Conservation (phyloP, 2,888 invertebrate species). For the Thereva nobilitata region DNA sequence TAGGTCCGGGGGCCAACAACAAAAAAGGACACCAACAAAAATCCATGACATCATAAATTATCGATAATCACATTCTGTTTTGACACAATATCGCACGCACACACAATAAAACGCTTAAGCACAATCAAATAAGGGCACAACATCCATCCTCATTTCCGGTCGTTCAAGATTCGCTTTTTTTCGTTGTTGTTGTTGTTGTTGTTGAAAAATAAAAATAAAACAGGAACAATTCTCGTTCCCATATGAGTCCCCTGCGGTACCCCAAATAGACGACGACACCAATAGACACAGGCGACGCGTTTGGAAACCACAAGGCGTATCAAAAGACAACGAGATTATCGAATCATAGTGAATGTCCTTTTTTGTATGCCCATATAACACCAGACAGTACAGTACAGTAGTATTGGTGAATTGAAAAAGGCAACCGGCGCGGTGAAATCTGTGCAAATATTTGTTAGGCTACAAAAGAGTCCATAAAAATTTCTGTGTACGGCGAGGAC, state of each 20-base stretch:
- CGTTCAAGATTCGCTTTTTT: neutral
- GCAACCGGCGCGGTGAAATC: no score
- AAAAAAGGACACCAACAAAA: slow-evolving; percentile 36
- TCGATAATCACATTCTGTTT: slow-evolving; percentile 58
- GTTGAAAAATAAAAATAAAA: no score
- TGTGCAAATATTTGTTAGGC: neutral
- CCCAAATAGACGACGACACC: neutral
- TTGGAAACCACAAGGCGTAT: neutral
- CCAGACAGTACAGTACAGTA: no score
- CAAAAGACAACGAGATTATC: slow-evolving; percentile 9
- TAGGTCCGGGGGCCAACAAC: neutral
- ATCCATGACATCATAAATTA: slow-evolving; percentile 58
- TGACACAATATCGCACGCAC: slow-evolving; percentile 51
- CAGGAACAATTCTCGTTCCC: slow-evolving; percentile 25
- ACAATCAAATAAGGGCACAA: neutral
- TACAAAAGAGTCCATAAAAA: slow-evolving; percentile 4
- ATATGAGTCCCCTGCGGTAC: slow-evolving; percentile 33
- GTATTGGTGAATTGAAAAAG: neutral
- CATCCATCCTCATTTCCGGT: neutral
- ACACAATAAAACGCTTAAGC: no score
- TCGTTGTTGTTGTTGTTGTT: no score
- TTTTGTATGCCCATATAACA: neutral
- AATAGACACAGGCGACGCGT: no score
- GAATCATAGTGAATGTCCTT: neutral
- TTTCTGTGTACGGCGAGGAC: neutral